A percentile compares a stretch with the other conserved stretches of the same genome.
These are phyloP conservation scores for Apis laboriosa DNA, from an alignment of 1,140 invertebrate species.

Conservation along the genomic window DNA sequence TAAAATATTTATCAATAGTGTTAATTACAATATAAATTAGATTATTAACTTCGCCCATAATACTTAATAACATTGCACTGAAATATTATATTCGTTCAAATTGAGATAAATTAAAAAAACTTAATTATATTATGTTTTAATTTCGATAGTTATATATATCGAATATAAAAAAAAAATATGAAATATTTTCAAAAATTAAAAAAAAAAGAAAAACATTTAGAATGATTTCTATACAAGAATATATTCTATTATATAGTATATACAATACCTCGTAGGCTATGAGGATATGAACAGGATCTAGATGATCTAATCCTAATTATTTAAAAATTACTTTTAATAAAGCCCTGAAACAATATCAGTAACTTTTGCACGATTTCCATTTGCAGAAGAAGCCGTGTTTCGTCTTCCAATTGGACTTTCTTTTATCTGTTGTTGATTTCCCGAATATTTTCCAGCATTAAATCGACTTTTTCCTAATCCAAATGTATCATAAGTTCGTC, in stretches of 20 bases:
- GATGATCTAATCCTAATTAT: no score
- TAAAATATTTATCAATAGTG: constrained; percentile 9
- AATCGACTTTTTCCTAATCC: constrained; percentile 76
- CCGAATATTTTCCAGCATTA: constrained; percentile 78
- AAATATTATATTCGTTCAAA: neutral
- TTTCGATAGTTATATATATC: neutral
- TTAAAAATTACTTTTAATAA: constrained; percentile 61
- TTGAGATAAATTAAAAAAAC: constrained; percentile 2
- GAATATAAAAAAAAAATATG: neutral
- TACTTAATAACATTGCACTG: constrained; percentile 56
- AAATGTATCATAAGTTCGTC: constrained; percentile 74
- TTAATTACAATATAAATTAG: constrained; percentile 33
- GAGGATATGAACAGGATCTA: neutral
- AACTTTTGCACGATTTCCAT: constrained; percentile 74
- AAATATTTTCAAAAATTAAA: neutral
- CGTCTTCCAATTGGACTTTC: constrained; percentile 66
- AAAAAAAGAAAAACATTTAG: neutral
- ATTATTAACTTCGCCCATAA: constrained; percentile 22
- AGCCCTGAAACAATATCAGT: constrained; percentile 78
- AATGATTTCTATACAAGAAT: constrained; percentile 3
- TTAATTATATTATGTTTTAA: neutral
- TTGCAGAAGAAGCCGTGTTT: constrained; percentile 61
- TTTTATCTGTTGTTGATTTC: constrained; percentile 65
- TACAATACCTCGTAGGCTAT: neutral
- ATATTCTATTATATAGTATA: constrained; percentile 15